These are phyloP conservation scores for Tetragnatha montana DNA, from an alignment of 2,888 invertebrate species.

Conservation along the genomic window DNA sequence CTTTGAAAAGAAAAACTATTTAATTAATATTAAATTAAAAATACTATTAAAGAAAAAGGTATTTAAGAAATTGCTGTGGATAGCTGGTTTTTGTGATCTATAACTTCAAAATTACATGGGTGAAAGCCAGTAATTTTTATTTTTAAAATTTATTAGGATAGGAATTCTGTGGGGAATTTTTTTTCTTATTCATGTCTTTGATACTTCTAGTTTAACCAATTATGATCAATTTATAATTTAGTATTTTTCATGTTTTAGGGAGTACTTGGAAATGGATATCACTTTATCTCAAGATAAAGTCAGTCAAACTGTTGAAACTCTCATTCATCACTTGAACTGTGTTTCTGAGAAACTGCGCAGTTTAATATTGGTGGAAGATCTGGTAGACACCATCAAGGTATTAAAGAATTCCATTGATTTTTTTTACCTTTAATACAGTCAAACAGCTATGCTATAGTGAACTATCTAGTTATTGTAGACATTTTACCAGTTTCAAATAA, in stretches of 20 bases:
- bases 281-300: conserved; percentile 93
- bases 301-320: conserved; percentile 89
- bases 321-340: conserved; percentile 91
- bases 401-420: not conserved
- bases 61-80: too few species aligned
- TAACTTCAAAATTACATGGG: too few species aligned
- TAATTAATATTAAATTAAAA: too few species aligned
- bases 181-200: too few species aligned
- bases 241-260: conserved; percentile 77
- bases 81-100: too few species aligned
- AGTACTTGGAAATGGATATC: conserved; percentile 90
- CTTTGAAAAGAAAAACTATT: too few species aligned
- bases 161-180: too few species aligned
- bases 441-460: not conserved
- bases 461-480: too few species aligned
- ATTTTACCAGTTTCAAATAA: not conserved
- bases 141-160: too few species aligned
- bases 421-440: not conserved
- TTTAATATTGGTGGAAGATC: conserved; percentile 96
- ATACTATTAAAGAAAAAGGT: too few species aligned
- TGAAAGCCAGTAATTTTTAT: too few species aligned
- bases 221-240: not conserved
- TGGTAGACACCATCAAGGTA: conserved; percentile 85
- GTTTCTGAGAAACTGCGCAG: conserved; percentile 89
- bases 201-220: too few species aligned